Percentiles rank a stretch among this genome's conserved stretches.
Conservation (phyloP, 2,888 invertebrate genomes). For the Arctia plantaginis region DNA sequence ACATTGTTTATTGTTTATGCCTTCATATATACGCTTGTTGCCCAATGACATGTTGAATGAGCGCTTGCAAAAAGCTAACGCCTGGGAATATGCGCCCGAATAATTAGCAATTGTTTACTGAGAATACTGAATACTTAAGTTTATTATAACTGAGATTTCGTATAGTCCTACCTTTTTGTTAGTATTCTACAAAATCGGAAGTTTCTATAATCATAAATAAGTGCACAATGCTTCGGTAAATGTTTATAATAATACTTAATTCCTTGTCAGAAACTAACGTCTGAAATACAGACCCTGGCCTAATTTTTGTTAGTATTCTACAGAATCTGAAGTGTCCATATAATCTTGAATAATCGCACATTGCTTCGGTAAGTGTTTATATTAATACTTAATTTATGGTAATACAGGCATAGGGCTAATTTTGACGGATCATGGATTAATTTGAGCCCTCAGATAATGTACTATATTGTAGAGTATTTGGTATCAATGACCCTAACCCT, state of each 20-base stretch:
- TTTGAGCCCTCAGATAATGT: too few relatives aligned
- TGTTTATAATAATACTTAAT: too few relatives aligned
- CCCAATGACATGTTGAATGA: constrained; percentile 62
- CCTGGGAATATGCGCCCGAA: constrained; percentile 61
- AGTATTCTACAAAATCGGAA: neutral
- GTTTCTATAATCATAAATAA: neutral
- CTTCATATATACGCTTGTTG: constrained; percentile 65
- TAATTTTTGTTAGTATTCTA: neutral
- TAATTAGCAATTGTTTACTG: constrained; percentile 66
- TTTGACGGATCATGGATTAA: too few relatives aligned
- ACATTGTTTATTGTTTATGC: constrained; percentile 74
- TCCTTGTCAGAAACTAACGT: too few relatives aligned
- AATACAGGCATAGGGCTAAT: too few relatives aligned
- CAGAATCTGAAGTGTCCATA: neutral
- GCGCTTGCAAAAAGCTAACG: constrained; percentile 58
- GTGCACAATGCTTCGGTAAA: neutral
- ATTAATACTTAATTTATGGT: too few relatives aligned
- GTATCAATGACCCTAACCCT: too few relatives aligned
- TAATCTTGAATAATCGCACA: neutral
- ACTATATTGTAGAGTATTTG: too few relatives aligned
- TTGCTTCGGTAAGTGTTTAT: neutral
- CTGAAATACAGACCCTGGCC: too few relatives aligned
- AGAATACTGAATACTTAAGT: constrained; percentile 41
- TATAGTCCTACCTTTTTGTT: constrained; percentile 15
- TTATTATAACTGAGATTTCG: constrained; percentile 36